Evolutionary conservation across 1,140 invertebrate species (phyloP).

Genomic region (Aporrectodea caliginosa): DNA sequence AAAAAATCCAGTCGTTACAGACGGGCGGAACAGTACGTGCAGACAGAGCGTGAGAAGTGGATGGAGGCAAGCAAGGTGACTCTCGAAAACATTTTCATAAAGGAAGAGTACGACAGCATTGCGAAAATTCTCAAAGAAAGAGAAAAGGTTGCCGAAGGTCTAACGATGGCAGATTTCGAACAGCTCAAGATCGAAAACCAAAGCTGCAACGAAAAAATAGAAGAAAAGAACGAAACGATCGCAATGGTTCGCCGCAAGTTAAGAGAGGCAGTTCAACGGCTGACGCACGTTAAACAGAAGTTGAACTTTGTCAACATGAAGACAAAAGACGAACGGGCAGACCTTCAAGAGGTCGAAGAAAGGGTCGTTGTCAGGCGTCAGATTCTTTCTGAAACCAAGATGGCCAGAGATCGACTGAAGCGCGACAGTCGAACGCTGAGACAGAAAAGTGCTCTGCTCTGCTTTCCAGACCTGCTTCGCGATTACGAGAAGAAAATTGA

Average conservation of each 20-base stretch:
- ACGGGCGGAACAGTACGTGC: background rate
- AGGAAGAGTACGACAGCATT: background rate
- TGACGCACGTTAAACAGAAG: background rate
- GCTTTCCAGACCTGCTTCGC: background rate
- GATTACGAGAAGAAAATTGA: background rate
- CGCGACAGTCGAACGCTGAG: background rate
- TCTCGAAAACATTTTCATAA: background rate
- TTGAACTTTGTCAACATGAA: background rate
- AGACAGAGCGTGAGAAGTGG: background rate
- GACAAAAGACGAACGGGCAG: background rate
- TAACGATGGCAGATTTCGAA: background rate
- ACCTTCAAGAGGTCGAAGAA: background rate
- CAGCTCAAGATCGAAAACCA: background rate
- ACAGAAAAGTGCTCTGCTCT: background rate
- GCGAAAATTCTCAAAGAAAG: background rate
- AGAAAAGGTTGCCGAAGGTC: background rate
- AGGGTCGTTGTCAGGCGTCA: background rate
- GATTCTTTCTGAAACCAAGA: background rate
- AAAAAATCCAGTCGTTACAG: background rate
- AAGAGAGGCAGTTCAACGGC: background rate
- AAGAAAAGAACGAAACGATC: background rate
- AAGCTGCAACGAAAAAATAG: background rate
- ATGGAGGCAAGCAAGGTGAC: background rate
- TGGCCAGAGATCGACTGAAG: background rate
- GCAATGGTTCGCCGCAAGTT: background rate